Evolutionary conservation across 2,888 invertebrate species (phyloP), one percentile per base, ranked within the genome.

Genomic region (Corythucha ciliata): DNA sequence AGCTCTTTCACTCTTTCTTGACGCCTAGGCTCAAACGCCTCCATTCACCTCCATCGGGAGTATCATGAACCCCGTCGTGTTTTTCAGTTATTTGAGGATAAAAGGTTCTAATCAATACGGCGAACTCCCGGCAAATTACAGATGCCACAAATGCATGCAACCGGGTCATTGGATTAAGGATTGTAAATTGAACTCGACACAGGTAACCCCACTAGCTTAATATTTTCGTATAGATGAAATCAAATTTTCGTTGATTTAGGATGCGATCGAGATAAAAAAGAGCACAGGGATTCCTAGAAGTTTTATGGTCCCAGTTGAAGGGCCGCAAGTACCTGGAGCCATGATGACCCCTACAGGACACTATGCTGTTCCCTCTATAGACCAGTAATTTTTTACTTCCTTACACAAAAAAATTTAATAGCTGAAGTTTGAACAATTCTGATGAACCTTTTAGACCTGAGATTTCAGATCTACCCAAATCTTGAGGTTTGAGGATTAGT

Each of bases 101-200:
- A 81, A 86, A 65, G 87, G 87, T 53, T 84, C 87, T 46, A 84
- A 83, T 68, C 90, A 91, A 72, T 78, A 83, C 62, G 94, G 93
- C 24, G 79, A 83, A 61, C 90, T 94, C 20, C 94, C 94, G 48
- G 69, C 83, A n/a, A 83, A 81, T 65, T 98, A 98, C 70, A 77
- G 85, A 42, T 98, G 98, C 70, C 89, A 85, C 67, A 89, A 89
- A 69, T 98, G 98, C 70, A 84, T 89, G 63, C 85, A 91, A 68
- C 79, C 81, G 54, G 98, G 98, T 1, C 98, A 98, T 70, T 97
- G 92, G 91, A 94, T 94, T 60, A 90, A 89, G 69, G 89, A 93
- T 69, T 99, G 98, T 68, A 92, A 93, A 7, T 70, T 80, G 57
- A 78, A 77, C 42, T 72, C 74, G 53, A 72, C 72, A 57, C 70